These are phyloP conservation scores for Rhynchotus rufescens DNA, from an alignment of 2,797 vertebrate species.

Conservation along the genomic window DNA sequence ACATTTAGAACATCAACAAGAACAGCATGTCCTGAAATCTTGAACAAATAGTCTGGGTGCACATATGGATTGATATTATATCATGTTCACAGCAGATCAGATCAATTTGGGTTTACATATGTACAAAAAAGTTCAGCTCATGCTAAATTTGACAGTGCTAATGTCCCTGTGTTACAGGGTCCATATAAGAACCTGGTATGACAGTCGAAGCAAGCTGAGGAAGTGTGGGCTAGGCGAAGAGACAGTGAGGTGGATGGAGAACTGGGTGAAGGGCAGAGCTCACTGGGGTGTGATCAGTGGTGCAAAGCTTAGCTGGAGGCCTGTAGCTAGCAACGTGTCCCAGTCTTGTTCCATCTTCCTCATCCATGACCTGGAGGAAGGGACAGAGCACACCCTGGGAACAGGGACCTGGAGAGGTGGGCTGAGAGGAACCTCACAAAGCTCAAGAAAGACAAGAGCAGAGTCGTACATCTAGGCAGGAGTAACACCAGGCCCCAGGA, in stretches of 20 bases:
- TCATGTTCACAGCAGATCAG: neutral
- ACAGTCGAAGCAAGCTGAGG: neutral
- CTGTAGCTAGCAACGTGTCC: no score
- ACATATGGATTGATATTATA: neutral
- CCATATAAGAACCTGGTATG: neutral
- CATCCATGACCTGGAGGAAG: no score
- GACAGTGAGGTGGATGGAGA: neutral
- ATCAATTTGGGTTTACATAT: neutral
- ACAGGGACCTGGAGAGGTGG: neutral
- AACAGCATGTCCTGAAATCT: neutral
- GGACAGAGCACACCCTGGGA: no score
- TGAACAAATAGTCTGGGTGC: neutral
- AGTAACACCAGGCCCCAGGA: neutral
- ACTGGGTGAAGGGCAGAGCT: neutral
- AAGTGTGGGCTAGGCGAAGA: neutral
- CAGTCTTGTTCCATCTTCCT: neutral
- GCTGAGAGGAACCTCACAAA: neutral
- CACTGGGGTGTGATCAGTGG: no score
- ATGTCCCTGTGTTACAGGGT: fast-evolving
- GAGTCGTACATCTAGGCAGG: neutral
- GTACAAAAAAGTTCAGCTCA: neutral
- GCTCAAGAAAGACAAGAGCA: neutral
- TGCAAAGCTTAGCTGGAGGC: no score
- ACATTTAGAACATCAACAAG: neutral
- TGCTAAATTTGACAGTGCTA: neutral